Evolutionary conservation across 2,113 vertebrate genomes (phyloP).

Genomic region (Leucopternis melanops): DNA sequence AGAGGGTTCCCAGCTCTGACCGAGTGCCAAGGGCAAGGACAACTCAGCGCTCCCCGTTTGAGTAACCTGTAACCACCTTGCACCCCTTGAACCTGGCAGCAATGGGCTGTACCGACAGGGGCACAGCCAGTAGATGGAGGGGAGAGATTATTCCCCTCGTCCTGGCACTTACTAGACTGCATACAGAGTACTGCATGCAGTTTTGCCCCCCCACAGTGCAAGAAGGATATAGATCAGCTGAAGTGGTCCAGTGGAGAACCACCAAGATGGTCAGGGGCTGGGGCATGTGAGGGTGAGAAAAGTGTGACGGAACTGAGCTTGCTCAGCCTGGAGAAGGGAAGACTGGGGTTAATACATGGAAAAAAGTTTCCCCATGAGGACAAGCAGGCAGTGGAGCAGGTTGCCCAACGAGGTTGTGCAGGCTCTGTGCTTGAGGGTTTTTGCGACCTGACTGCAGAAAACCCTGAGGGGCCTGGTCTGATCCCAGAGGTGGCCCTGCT

Average conservation of each 20-base stretch:
- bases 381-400: not conserved
- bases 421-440: not conserved
- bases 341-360: not conserved
- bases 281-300: not conserved
- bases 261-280: not conserved
- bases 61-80: not conserved
- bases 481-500: not conserved
- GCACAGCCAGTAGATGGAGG: not conserved
- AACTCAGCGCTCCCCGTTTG: not conserved
- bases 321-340: not conserved
- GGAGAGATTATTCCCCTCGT: not conserved
- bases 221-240: not conserved
- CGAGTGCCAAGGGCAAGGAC: not conserved
- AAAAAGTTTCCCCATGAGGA: not conserved
- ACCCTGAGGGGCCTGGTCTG: not conserved
- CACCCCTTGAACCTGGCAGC: not conserved
- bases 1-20: not conserved
- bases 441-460: not conserved
- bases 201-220: not conserved
- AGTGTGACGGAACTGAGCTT: not conserved
- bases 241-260: no score
- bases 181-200: not conserved
- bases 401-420: not conserved
- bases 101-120: not conserved
- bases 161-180: not conserved